Evolutionary conservation across 2,797 vertebrate genomes (phyloP), one percentile per base, ranked within the genome.

Genomic region (Periparus ater): DNA sequence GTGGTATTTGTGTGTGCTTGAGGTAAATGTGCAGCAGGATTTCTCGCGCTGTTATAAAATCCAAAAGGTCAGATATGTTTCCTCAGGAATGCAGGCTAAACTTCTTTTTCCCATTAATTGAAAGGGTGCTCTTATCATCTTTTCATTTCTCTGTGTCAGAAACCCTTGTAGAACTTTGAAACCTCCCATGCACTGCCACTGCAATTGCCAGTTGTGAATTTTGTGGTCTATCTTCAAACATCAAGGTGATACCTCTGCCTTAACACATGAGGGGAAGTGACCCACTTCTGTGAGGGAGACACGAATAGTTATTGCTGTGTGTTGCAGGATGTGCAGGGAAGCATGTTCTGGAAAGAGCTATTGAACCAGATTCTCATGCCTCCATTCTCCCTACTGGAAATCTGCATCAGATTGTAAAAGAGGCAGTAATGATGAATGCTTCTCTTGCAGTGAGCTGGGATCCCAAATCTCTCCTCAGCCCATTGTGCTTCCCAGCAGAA

Each of bases 221-320:
- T 34, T 91, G 61, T 58, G 55, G 25, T 81, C 47, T 88, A 0
- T 62, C 75, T 62, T 91, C 74, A 71, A 65, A 60, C 22, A n/a
- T 57, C 23, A 53, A 48, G 25, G 18, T 54, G n/a, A 51, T 85
- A 27, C 17, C 9, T 58, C 79, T 68, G 48, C 36, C 19, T 89
- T 67, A 82, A 53, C 8, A 23, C 40, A 17, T 18, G 17, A 79
- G 47, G 30, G 75, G 45, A 79, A 55, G 51, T 32, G 44, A 89
- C 67, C 40, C 36, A 4, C 34, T 79, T 85, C 40, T 70, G 55
- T 23, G 53, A 85, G 29, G 25, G 42, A 89, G 44, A 10, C 4
- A 3, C 0, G 0, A 58, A 38, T 22, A 63, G 47, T 11, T 76
- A 9, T 9, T 40, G 27, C 47, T 36, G 6, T 38, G 44, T 54